Evolutionary conservation across 2,113 vertebrate species (phyloP).

Genomic region (Felis chaus): DNA sequence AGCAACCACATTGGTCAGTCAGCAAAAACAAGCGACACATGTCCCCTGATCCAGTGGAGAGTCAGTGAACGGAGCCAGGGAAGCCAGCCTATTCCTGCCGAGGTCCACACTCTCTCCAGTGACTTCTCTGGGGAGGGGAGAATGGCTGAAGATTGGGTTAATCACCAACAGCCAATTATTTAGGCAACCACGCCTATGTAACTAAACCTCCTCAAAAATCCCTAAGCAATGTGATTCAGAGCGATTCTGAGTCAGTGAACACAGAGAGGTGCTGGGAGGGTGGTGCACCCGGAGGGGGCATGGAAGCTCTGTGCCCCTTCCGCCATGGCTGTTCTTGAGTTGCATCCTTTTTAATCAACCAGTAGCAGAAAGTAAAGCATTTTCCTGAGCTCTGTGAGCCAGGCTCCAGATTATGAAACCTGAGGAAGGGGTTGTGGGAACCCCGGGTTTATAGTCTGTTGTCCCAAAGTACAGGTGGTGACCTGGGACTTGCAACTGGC

Average conservation of each 20-base stretch:
- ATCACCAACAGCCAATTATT: background rate
- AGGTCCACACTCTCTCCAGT: background rate
- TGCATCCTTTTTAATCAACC: background rate
- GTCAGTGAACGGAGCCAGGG: background rate
- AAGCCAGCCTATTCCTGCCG: background rate
- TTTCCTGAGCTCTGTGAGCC: background rate
- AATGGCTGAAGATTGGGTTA: background rate
- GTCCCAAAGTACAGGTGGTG: background rate
- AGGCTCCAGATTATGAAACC: background rate
- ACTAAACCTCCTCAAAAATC: background rate
- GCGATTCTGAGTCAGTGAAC: background rate
- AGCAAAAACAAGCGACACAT: background rate
- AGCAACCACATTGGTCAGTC: background rate
- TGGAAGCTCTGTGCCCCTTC: background rate
- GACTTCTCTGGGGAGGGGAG: background rate
- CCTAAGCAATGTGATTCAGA: background rate
- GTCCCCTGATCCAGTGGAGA: background rate
- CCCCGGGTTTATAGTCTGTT: background rate
- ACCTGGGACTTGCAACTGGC: background rate
- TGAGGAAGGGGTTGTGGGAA: background rate
- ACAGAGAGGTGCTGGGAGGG: background rate
- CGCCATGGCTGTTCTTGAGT: background rate
- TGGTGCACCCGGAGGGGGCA: fast-evolving
- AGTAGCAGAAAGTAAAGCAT: background rate
- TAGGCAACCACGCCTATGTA: background rate